Percentiles rank a stretch among this genome's conserved stretches.
These are phyloP conservation scores for Harpalus rubripes DNA, from an alignment of 2,888 invertebrate genomes.

Conservation along the genomic window DNA sequence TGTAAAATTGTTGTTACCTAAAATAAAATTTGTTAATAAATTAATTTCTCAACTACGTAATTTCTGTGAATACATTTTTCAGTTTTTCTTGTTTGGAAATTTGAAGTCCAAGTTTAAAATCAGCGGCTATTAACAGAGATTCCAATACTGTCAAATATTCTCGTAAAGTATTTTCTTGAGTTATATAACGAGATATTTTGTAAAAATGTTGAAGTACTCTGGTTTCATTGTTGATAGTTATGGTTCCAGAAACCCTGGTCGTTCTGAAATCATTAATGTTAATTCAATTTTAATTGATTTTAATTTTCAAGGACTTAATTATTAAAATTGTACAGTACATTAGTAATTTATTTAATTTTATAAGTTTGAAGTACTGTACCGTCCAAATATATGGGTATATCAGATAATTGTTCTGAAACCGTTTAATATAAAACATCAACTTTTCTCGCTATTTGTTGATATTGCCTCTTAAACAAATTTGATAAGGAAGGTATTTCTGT, in stretches of 20 bases:
- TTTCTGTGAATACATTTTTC: conserved; percentile 79
- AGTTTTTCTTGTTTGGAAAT: conserved; percentile 81
- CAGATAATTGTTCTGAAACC: too few relatives aligned
- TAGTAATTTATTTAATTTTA: too few relatives aligned
- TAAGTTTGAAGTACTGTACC: too few relatives aligned
- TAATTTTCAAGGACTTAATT: neutral
- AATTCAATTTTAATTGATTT: conserved; percentile 2
- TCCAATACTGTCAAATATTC: conserved; percentile 90
- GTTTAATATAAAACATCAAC: too few relatives aligned
- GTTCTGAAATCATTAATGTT: conserved; percentile 78
- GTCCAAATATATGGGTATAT: too few relatives aligned
- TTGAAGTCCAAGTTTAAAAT: conserved; percentile 87
- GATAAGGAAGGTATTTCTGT: too few relatives aligned
- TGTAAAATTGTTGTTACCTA: conserved; percentile 93
- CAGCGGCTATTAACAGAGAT: conserved; percentile 90
- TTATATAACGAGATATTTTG: conserved; percentile 93
- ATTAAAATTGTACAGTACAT: too few relatives aligned
- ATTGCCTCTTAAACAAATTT: too few relatives aligned
- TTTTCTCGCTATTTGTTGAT: too few relatives aligned
- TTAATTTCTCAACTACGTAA: too few relatives aligned
- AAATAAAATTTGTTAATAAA: conserved; percentile 70
- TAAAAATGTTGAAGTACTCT: conserved; percentile 86
- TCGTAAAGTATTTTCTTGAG: conserved; percentile 91
- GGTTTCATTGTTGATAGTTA: conserved; percentile 86
- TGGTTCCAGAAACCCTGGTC: conserved; percentile 82